A percentile compares a stretch with the other conserved stretches of the same genome.
phyloP scores from a whole-genome alignment of 2,888 invertebrate genomes.

The Philonicus albiceps region DNA sequence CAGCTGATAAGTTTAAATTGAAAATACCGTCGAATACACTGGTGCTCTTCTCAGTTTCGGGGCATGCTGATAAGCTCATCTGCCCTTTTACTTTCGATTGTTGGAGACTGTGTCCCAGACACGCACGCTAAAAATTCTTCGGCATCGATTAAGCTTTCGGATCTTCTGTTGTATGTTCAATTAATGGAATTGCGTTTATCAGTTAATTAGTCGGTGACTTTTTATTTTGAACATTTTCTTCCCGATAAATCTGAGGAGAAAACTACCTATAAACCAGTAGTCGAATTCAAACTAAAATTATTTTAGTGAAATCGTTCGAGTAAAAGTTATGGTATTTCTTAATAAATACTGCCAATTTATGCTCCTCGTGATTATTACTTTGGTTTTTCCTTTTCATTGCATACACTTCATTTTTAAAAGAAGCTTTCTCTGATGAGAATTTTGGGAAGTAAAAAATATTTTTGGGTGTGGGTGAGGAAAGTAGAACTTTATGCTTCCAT shows the following conservation, averaged over 20 bases:
- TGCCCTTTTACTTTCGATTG: not conserved
- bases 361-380: not conserved
- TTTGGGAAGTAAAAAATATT: not conserved
- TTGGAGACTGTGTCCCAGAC: not conserved
- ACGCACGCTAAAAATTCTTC: not conserved
- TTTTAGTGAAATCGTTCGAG: not conserved
- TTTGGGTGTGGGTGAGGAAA: not conserved
- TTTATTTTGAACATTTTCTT: not conserved
- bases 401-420: not conserved
- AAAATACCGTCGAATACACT: not conserved
- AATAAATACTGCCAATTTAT: not conserved
- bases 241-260: not conserved
- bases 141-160: not conserved
- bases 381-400: not conserved
- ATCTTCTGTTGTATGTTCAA: not conserved
- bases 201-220: not conserved
- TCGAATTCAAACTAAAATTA: not conserved
- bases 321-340: not conserved
- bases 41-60: not conserved
- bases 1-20: not conserved
- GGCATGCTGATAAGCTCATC: not conserved
- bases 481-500: not conserved
- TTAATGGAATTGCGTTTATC: not conserved
- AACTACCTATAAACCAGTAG: not conserved
- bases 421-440: not conserved